Base-by-base conservation (phyloP, 2,888 invertebrate species). In the Perizoma affinitatum region DNA sequence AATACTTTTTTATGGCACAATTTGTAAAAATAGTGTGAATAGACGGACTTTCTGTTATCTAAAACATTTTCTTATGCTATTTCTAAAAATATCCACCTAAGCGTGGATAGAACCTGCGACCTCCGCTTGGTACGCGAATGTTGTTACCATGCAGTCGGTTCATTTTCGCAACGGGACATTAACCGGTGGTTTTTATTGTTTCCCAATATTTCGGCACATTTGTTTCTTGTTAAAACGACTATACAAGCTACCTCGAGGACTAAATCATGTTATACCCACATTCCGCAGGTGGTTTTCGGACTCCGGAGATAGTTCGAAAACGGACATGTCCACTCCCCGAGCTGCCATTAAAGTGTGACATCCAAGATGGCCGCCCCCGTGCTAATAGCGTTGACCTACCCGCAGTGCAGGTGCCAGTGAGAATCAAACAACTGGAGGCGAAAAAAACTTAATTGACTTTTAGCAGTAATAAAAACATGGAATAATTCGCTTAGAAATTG, bases 341-440 rank as follows among this genome's bases (percentile, higher is more conserved):
- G 6, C 71, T 87, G 47, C 67, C 78, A 10, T 46, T 72, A 77
- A 35, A 45, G 50, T 49, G 54, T 35, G 64, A 63, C 54, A 55
- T 72, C n/a, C 76, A 82, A 79, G 78, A 84, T 76, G 86, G 84
- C 77, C 86, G 91, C 5, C 86, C 81, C 0, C 87, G 88, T 59
- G 82, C 90, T 42, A 86, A 86, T 64, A 91, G 90, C 70, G 90
- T 92, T 53, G 92, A 92, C 43, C 76, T 92, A 34, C 92, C 92
- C 33, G 90, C 91, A 0, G 90, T 92, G 0, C 92, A 92, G 72
- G 92, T 92, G 6, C 92, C 92, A 0, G 80, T 83, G 8, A 79
- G 91, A 63, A 90, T 92, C 10, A 90, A 84, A 66, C 92, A 92
- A 68, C 72, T 92, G 48, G 84, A 90, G 56, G 82, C 81, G 10